Conservation (phyloP, 2,113 vertebrate genomes). For the Hypomesus transpacificus region DNA sequence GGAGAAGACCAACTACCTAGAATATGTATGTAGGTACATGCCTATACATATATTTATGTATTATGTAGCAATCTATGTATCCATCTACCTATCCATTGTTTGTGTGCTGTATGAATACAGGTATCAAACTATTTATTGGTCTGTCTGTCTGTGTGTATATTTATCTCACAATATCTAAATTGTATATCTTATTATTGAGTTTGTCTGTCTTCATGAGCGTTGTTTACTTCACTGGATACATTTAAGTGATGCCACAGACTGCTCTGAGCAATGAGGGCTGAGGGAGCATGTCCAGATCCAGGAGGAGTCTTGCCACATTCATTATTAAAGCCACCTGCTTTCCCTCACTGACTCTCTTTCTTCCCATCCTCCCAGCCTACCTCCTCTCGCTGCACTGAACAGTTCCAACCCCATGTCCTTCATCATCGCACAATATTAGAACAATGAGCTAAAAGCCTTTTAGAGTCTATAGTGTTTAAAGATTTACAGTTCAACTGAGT, state of each 20-base stretch:
- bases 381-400: not conserved
- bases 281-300: constrained; percentile 60
- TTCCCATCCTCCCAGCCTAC: constrained; percentile 34
- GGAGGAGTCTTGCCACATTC: constrained; percentile 64
- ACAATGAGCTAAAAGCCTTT: too few species aligned
- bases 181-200: not conserved
- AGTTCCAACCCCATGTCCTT: too few species aligned
- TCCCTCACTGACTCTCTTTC: constrained; percentile 68
- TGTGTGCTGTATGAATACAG: too few species aligned
- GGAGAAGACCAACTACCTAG: constrained; percentile 4
- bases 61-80: too few species aligned
- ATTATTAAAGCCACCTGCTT: constrained; percentile 77
- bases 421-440: too few species aligned
- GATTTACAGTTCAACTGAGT: too few species aligned
- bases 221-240: constrained; percentile 34
- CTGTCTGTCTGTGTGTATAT: not conserved
- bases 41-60: too few species aligned
- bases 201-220: constrained; percentile 33
- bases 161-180: not conserved
- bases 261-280: constrained; percentile 44
- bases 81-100: too few species aligned
- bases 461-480: too few species aligned
- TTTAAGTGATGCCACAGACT: constrained; percentile 35
- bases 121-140: not conserved
- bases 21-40: too few species aligned